Evolutionary conservation across 1,140 invertebrate species (phyloP).

Genomic region (Lordiphosa stackelbergi): DNA sequence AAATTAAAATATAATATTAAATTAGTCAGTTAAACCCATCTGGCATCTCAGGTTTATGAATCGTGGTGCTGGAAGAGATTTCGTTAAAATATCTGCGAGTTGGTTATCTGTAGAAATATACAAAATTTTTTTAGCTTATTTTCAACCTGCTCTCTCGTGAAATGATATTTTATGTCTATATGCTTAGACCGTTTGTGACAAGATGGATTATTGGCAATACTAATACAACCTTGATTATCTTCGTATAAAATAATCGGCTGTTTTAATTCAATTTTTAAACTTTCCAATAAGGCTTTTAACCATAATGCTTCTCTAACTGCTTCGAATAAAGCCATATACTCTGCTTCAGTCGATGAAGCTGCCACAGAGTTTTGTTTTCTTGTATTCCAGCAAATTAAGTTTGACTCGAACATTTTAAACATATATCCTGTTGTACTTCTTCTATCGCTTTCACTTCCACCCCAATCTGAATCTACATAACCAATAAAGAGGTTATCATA

Average conservation of each 20-base stretch:
- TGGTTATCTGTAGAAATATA: constrained; percentile 2
- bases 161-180: no score
- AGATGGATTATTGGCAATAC: no score
- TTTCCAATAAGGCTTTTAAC: neutral
- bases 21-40: neutral
- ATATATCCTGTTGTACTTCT: constrained; percentile 2
- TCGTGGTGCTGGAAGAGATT: neutral
- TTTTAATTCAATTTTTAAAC: neutral
- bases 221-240: neutral
- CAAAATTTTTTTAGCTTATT: neutral
- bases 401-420: neutral
- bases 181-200: no score
- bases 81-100: neutral
- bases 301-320: constrained; percentile 2
- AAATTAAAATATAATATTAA: neutral
- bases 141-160: no score
- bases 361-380: constrained; percentile 1
- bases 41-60: neutral
- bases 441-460: constrained; percentile 1
- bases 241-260: neutral
- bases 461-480: constrained; percentile 7
- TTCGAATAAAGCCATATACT: constrained; percentile 2
- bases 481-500: neutral
- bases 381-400: constrained; percentile 1
- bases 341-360: constrained; percentile 1